These are phyloP conservation scores for Lichenostomus cassidix DNA, from an alignment of 2,113 vertebrate genomes.

Conservation along the genomic window DNA sequence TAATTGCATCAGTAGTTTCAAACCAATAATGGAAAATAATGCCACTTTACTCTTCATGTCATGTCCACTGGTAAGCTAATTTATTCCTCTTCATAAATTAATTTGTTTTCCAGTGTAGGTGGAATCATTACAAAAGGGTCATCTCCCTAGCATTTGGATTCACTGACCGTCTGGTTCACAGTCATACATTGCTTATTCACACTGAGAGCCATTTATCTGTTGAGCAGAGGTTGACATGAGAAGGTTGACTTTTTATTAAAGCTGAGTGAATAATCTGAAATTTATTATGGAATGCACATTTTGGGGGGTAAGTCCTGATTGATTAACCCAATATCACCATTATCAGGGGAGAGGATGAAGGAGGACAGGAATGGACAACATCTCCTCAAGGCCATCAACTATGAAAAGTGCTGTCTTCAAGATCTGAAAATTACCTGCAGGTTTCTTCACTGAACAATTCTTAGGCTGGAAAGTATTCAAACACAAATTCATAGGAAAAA, in stretches of 20 bases:
- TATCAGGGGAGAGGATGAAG: rapidly evolving
- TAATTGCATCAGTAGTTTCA: slow-evolving; percentile 20
- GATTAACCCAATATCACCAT: background rate
- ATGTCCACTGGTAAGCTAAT: background rate
- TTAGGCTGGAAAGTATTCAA: background rate
- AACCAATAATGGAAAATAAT: background rate
- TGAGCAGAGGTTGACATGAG: background rate
- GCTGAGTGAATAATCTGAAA: background rate
- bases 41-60: background rate
- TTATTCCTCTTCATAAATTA: slow-evolving; percentile 13
- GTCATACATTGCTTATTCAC: background rate
- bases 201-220: background rate
- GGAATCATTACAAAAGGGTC: background rate
- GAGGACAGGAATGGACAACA: rapidly evolving
- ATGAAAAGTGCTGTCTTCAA: background rate
- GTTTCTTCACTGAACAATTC: background rate
- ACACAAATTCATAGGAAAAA: background rate
- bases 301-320: background rate
- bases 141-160: background rate
- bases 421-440: background rate
- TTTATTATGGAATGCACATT: background rate
- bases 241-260: background rate
- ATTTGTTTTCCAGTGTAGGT: background rate
- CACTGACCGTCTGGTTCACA: background rate
- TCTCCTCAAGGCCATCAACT: background rate